Conservation (phyloP, 2,888 invertebrate species). For the Acrobasis repandana region DNA sequence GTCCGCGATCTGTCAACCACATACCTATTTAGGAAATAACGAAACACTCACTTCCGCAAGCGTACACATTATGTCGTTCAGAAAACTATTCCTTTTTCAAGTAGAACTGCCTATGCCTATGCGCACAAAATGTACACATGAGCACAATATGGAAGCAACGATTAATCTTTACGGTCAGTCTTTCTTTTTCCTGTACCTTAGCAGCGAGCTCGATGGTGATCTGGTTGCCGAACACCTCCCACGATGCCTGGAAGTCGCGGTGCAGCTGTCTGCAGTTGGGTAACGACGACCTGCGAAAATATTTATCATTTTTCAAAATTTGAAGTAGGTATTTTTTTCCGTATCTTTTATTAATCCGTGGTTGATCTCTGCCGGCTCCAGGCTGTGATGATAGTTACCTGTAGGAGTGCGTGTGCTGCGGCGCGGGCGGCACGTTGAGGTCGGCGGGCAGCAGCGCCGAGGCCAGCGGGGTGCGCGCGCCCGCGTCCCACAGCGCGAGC, state of each 20-base stretch:
- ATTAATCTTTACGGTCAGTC: no score
- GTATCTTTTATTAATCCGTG: no score
- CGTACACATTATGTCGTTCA: no score
- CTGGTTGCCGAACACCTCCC: slow-evolving; percentile 95
- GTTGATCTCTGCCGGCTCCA: no score
- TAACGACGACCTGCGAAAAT: slow-evolving; percentile 79
- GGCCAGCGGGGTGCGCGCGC: slow-evolving; percentile 56
- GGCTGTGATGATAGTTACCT: slow-evolving; percentile 29
- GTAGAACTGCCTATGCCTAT: no score
- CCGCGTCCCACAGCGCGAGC: slow-evolving; percentile 90
- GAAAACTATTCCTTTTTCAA: no score
- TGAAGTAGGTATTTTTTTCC: no score
- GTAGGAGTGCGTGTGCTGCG: slow-evolving; percentile 59
- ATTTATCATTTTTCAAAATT: no score
- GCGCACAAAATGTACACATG: no score
- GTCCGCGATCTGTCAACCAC: slow-evolving; percentile 69
- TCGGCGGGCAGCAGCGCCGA: slow-evolving; percentile 87
- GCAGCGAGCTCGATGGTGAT: slow-evolving; percentile 93
- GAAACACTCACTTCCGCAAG: no score
- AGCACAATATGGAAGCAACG: not conserved
- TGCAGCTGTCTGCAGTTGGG: slow-evolving; percentile 94
- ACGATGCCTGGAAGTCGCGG: slow-evolving; percentile 91
- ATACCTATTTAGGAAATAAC: no score
- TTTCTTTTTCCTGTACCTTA: slow-evolving; percentile 81
- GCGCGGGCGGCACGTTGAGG: slow-evolving; percentile 94